Evolutionary conservation across 30 jellyfish, hydroid and myxozoan species (phyloP), one percentile per base, ranked within the genome.

Genomic region (Cassiopea xamachana): DNA sequence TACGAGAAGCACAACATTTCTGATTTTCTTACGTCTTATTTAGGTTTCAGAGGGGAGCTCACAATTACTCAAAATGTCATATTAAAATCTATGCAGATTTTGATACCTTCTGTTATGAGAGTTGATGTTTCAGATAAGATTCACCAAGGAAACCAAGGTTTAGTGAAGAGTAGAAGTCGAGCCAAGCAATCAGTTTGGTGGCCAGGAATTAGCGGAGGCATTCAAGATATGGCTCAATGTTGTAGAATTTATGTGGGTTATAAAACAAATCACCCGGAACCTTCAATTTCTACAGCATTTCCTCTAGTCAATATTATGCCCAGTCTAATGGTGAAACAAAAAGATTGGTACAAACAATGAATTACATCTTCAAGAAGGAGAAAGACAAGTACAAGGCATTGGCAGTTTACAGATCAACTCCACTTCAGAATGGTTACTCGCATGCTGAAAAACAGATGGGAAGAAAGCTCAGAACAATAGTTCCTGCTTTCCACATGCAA

Each of bases 131-230:
- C 59, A 80, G 91, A 75, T 18, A 47, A 87, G 46, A 87, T 87
- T 71, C 95, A 87, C 58, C 80, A 77, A 61, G 94, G 91, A 13
- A 92, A 87, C 64, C 91, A 51, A 48, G 95, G 95, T 46, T 77
- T 87, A 12, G 80, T 55, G 43, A 87, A 87, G 51, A 77, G 95
- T 45, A 58, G 85, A 58, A 85, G 76, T 60, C 79, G 69, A 62
- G 95, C 85, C n/a, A 78, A 75, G 49, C 84, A 77, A 75, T 62
- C 85, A 2, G 94, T 87, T 55, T 75, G 90, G 92, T 61, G 90
- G 92, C 95, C 92, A 48, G 92, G 95, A 62, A 18, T 78, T 50
- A 77, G 86, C 47, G 79, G 78, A 64, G 71, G 67, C 68, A 88
- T 79, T 69, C 89, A 19, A 68, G 85, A 78, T 79, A 68, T 75